Evolutionary conservation across 1,140 invertebrate genomes (phyloP).

Genomic region (Pemphigus obesinymphae): DNA sequence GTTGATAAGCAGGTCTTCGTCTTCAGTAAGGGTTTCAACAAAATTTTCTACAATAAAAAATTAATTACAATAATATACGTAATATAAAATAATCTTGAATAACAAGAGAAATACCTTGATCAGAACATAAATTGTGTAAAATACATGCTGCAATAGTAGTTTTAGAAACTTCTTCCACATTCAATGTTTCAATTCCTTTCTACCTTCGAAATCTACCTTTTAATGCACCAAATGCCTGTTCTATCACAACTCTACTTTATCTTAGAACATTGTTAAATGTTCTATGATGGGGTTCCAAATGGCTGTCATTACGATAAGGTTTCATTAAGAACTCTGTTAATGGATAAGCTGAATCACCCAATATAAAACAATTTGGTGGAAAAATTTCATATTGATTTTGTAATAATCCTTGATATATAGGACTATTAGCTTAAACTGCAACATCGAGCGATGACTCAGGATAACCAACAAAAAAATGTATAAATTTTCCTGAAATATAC

Average conservation of each 20-base stretch:
- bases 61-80: neutral
- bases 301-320: conserved; percentile 6
- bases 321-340: neutral
- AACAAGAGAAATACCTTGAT: too few species aligned
- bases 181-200: neutral
- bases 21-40: neutral
- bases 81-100: neutral
- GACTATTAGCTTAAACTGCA: neutral
- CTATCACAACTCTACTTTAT: neutral
- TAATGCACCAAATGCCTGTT: neutral
- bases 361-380: neutral
- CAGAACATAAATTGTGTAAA: neutral
- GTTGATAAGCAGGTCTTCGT: neutral
- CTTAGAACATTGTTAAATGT: neutral
- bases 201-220: neutral
- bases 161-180: neutral
- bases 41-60: neutral
- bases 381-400: neutral
- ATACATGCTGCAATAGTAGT: neutral
- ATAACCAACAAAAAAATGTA: conserved; percentile 20
- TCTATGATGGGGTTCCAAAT: neutral
- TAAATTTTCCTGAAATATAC: neutral
- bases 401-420: neutral
- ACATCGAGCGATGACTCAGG: conserved; percentile 4
- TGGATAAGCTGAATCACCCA: neutral